A percentile compares a stretch with the other conserved stretches of the same genome.
Evolutionary conservation across 2,888 invertebrate genomes (phyloP).

Genomic region (Mythimna pallens): DNA sequence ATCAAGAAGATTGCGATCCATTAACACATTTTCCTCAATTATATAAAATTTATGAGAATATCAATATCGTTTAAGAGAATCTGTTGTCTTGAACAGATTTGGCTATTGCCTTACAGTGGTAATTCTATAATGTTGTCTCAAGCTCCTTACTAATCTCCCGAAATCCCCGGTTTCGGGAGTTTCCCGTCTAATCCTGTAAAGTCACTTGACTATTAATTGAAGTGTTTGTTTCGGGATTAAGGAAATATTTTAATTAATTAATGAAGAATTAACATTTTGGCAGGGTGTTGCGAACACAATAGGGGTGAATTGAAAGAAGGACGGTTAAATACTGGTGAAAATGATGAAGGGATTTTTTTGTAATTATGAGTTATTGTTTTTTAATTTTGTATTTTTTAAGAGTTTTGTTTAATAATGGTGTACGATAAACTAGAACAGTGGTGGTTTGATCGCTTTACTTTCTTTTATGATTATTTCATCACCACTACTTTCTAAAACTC

Average conservation of each 20-base stretch:
- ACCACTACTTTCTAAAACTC: too few relatives aligned
- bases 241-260: slow-evolving; percentile 63
- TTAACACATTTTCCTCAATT: slow-evolving; percentile 24
- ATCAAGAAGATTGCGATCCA: neutral
- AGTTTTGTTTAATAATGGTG: too few relatives aligned
- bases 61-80: slow-evolving; percentile 58
- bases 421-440: too few relatives aligned
- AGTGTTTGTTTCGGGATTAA: slow-evolving; percentile 66
- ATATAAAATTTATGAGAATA: slow-evolving; percentile 45
- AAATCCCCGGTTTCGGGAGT: slow-evolving; percentile 64
- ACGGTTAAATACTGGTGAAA: slow-evolving; percentile 7
- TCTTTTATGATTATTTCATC: too few relatives aligned
- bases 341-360: slow-evolving; percentile 3
- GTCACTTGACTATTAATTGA: slow-evolving; percentile 75
- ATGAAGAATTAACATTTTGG: slow-evolving; percentile 41
- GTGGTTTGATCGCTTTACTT: too few relatives aligned
- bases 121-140: slow-evolving; percentile 72
- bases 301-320: slow-evolving; percentile 12
- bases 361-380: neutral
- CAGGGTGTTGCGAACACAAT: slow-evolving; percentile 23
- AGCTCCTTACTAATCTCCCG: slow-evolving; percentile 67
- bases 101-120: slow-evolving; percentile 71
- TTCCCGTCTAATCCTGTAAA: slow-evolving; percentile 69
- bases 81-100: slow-evolving; percentile 56
- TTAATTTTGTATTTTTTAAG: neutral